A percentile compares a stretch with the other conserved stretches of the same genome.
Conservation (phyloP, 2,888 invertebrate genomes). For the Acleris laterana region DNA sequence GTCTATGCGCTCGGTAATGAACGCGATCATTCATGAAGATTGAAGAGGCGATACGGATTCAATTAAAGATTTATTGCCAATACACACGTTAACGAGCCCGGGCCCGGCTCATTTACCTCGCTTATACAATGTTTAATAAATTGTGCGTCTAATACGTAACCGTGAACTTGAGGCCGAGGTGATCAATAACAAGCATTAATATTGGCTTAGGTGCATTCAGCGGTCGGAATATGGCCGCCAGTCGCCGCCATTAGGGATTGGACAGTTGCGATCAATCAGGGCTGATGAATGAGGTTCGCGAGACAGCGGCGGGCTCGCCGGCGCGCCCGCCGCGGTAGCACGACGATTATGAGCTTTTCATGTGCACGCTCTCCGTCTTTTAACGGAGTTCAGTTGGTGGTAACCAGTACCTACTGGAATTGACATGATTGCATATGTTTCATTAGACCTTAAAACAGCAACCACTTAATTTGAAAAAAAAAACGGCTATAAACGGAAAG, state of each 20-base stretch:
- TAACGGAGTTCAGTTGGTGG: background rate
- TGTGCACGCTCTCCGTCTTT: slow-evolving; percentile 13
- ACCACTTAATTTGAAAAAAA: too few relatives aligned
- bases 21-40: slow-evolving; percentile 56
- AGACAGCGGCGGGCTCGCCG: slow-evolving; percentile 43
- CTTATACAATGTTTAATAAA: slow-evolving; percentile 68
- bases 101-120: slow-evolving; percentile 58
- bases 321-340: slow-evolving; percentile 37
- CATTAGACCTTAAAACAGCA: too few relatives aligned
- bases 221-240: slow-evolving; percentile 70
- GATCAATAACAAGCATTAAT: slow-evolving; percentile 79
- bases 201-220: slow-evolving; percentile 76
- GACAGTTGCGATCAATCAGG: slow-evolving; percentile 84
- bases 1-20: slow-evolving; percentile 47
- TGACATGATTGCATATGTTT: too few relatives aligned
- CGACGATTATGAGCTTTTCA: slow-evolving; percentile 35
- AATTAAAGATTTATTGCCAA: slow-evolving; percentile 71
- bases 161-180: slow-evolving; percentile 69
- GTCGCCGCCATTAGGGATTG: slow-evolving; percentile 79
- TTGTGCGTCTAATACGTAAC: slow-evolving; percentile 73
- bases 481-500: too few relatives aligned
- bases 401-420: too few relatives aligned
- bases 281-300: slow-evolving; percentile 79
- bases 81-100: slow-evolving; percentile 53
- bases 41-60: slow-evolving; percentile 64